These are phyloP conservation scores for Drosophila mulleri DNA, from an alignment of 2,888 invertebrate species.

Conservation along the genomic window DNA sequence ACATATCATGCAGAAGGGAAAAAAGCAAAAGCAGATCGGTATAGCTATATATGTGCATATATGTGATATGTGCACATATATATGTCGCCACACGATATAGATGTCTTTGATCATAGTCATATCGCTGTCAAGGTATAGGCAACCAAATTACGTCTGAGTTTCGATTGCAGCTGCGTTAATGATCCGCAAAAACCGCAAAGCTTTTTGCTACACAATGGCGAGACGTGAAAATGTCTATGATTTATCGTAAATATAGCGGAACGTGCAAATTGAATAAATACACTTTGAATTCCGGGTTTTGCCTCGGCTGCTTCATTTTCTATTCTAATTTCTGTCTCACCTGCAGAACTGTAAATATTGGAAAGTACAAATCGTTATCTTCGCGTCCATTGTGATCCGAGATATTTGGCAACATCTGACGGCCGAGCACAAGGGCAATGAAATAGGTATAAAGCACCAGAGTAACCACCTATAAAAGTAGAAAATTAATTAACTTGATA, in stretches of 20 bases:
- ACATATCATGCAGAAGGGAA: background rate
- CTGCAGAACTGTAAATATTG: slow-evolving; percentile 95
- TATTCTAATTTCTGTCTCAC: slow-evolving; percentile 85
- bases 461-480: slow-evolving; percentile 92
- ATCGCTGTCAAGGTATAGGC: slow-evolving; percentile 54
- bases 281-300: slow-evolving; percentile 24
- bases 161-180: slow-evolving; percentile 60
- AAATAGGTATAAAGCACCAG: slow-evolving; percentile 96
- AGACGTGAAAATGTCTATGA: slow-evolving; percentile 66
- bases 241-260: slow-evolving; percentile 52
- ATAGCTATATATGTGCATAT: background rate
- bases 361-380: slow-evolving; percentile 94
- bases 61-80: slow-evolving; percentile 4
- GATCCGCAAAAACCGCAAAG: slow-evolving; percentile 64
- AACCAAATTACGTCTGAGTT: slow-evolving; percentile 43
- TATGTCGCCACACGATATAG: slow-evolving; percentile 19
- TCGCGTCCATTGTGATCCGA: slow-evolving; percentile 86
- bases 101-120: slow-evolving; percentile 44
- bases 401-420: slow-evolving; percentile 90
- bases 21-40: slow-evolving; percentile 10
- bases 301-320: background rate
- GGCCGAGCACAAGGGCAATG: slow-evolving; percentile 93
- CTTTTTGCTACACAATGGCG: slow-evolving; percentile 31
- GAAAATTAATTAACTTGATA: slow-evolving; percentile 11
- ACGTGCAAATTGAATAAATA: slow-evolving; percentile 63